Percentiles rank a stretch among this genome's conserved stretches.
Conservation (phyloP, 2,797 vertebrate genomes). For the Tenualosa thibaudeaui region DNA sequence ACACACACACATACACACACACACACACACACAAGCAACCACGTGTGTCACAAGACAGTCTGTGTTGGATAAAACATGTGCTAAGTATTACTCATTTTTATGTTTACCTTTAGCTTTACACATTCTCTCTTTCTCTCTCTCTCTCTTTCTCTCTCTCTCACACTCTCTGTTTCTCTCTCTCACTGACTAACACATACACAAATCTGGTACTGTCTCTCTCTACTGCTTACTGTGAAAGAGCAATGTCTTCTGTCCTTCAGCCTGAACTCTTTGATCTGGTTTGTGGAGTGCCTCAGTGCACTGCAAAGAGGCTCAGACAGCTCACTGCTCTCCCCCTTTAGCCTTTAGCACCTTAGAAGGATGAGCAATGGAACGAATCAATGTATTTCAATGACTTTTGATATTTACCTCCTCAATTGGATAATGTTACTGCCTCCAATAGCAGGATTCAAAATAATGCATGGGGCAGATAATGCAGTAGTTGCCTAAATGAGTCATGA, state of each 20-base stretch:
- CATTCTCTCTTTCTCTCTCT: neutral
- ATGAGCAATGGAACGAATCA: neutral
- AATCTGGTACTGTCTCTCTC: too few relatives aligned
- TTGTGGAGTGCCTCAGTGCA: neutral
- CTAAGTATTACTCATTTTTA: too few relatives aligned
- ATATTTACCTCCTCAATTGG: neutral
- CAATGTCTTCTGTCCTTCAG: neutral
- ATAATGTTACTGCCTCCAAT: neutral
- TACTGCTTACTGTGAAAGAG: neutral
- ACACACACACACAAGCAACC: neutral
- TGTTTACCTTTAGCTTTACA: neutral
- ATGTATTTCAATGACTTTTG: neutral
- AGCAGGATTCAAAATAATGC: neutral
- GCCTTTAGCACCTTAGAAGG: neutral
- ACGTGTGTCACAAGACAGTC: too few relatives aligned
- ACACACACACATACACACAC: slow-evolving; percentile 26
- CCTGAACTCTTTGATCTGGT: neutral
- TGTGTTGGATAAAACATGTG: too few relatives aligned
- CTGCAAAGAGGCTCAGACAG: neutral
- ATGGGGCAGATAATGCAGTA: neutral
- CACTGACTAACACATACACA: neutral
- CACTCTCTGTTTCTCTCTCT: neutral
- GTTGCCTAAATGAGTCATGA: neutral
- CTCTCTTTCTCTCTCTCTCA: neutral
- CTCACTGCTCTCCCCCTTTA: neutral